Conservation (phyloP, 2,113 vertebrate species). For the Mustela lutreola region DNA sequence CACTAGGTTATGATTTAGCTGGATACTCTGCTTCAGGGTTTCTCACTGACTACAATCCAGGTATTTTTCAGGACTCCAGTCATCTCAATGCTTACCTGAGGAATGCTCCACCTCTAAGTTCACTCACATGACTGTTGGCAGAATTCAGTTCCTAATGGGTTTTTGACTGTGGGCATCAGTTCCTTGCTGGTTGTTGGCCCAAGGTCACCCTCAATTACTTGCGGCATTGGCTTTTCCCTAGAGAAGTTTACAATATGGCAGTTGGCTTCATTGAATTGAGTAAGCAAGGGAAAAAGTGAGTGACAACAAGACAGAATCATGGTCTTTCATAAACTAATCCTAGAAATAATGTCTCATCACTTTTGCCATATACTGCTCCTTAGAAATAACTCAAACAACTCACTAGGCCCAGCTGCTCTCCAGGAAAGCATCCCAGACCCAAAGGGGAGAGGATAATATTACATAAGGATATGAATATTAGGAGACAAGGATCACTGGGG, state of each 20-base stretch:
- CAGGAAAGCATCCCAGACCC: neutral
- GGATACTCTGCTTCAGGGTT: neutral
- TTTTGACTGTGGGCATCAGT: neutral
- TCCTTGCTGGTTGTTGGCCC: neutral
- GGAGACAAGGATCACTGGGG: neutral
- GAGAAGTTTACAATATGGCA: neutral
- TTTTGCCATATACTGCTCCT: neutral
- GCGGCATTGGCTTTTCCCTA: neutral
- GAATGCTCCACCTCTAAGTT: neutral
- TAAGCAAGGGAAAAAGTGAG: neutral
- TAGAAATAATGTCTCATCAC: conserved; percentile 9
- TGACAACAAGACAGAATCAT: neutral
- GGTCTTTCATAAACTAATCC: conserved; percentile 43
- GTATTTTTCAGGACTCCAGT: neutral
- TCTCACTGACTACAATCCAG: neutral
- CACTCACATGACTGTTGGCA: neutral
- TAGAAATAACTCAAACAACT: conserved; percentile 39
- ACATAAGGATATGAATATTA: conserved; percentile 10
- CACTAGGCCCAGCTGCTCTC: neutral
- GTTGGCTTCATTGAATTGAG: neutral
- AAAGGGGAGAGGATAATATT: neutral
- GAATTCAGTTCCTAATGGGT: neutral
- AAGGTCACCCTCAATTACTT: conserved; percentile 14
- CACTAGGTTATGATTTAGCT: neutral
- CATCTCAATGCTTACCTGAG: neutral